These are phyloP conservation scores for Thereva unica DNA, from an alignment of 2,888 invertebrate species.

Conservation along the genomic window DNA sequence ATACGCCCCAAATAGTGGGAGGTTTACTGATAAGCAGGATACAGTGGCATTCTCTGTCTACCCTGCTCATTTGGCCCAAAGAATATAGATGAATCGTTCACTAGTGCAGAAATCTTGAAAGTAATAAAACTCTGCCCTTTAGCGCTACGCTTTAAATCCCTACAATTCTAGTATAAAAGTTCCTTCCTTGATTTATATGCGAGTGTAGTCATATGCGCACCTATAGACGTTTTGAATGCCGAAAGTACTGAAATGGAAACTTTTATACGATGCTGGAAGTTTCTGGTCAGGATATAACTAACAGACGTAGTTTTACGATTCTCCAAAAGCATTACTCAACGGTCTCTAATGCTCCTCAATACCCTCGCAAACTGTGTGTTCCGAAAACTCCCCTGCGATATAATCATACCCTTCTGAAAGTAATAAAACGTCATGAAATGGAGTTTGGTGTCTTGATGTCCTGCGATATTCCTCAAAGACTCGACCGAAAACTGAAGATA, in stretches of 20 bases:
- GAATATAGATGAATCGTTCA: too few relatives aligned
- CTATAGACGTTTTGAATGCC: too few relatives aligned
- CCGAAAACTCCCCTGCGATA: conserved; percentile 11
- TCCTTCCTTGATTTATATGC: too few relatives aligned
- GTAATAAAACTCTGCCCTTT: too few relatives aligned
- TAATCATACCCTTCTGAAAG: conserved; percentile 22
- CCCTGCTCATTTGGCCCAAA: too few relatives aligned
- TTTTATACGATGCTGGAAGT: conserved; percentile 39
- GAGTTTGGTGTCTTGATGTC: neutral
- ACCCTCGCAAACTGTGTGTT: neutral
- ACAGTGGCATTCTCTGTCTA: too few relatives aligned
- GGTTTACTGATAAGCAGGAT: too few relatives aligned
- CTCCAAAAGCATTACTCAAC: conserved; percentile 37
- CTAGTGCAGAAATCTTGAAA: too few relatives aligned
- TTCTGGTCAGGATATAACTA: conserved; percentile 30
- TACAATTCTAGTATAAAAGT: too few relatives aligned
- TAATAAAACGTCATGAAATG: conserved; percentile 42
- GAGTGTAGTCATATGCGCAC: too few relatives aligned
- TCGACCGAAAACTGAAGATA: conserved; percentile 23
- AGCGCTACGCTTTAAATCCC: too few relatives aligned
- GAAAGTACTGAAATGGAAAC: conserved; percentile 34
- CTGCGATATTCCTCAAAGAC: conserved; percentile 28
- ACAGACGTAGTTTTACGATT: conserved; percentile 40
- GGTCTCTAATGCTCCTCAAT: conserved; percentile 19
- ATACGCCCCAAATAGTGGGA: too few relatives aligned